phyloP scores from a whole-genome alignment of 2,797 vertebrate species.

The Arvicola amphibius region DNA sequence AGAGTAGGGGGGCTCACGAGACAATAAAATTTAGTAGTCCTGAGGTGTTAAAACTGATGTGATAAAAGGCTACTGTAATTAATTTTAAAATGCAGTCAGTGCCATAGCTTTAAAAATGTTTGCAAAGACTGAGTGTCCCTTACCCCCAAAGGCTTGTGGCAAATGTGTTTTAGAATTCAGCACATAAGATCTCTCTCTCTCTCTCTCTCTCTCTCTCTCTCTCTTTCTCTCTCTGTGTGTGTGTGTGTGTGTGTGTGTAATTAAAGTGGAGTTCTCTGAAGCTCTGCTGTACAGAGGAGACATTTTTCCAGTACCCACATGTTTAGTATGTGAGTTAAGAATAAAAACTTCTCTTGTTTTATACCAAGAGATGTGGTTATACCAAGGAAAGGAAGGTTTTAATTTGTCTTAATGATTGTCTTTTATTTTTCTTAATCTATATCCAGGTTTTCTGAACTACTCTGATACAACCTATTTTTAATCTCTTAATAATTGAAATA shows the following conservation, averaged over 20 bases:
- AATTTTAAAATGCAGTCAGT: conserved; percentile 45
- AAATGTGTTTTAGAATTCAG: background rate
- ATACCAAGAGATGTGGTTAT: conserved; percentile 16
- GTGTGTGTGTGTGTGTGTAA: background rate
- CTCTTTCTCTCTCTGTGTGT: background rate
- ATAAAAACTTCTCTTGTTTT: background rate
- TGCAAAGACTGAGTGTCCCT: background rate
- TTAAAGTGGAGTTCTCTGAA: background rate
- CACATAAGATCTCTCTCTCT: background rate
- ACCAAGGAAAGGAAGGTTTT: background rate
- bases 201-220: too few relatives aligned
- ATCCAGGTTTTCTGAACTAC: background rate
- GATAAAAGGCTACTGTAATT: conserved; percentile 7
- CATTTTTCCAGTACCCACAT: background rate
- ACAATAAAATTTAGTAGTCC: conserved; percentile 38
- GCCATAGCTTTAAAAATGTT: conserved; percentile 34
- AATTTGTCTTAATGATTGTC: conserved; percentile 28
- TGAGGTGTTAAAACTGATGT: background rate
- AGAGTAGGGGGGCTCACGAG: conserved; percentile 22
- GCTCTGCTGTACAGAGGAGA: background rate
- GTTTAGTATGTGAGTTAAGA: background rate
- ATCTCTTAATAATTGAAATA: conserved; percentile 12
- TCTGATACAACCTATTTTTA: background rate
- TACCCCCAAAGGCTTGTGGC: background rate
- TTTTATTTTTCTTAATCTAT: background rate